These are phyloP conservation scores for Coelopa pilipes DNA, from an alignment of 2,888 invertebrate genomes.

Conservation along the genomic window DNA sequence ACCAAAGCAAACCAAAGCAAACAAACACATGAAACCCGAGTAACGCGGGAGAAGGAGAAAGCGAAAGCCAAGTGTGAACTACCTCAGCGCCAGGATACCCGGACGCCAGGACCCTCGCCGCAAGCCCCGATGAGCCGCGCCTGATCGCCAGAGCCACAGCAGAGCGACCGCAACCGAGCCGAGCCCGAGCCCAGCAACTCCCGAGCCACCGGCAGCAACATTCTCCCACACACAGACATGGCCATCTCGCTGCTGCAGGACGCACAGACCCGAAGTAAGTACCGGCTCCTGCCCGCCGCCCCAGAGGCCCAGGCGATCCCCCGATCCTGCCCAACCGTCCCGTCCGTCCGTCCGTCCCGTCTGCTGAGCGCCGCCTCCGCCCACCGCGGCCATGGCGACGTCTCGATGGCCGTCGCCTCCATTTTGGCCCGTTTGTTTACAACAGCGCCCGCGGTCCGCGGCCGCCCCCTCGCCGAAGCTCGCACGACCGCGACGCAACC, in stretches of 20 bases:
- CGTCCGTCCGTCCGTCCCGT: not conserved
- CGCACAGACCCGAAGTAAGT: slow-evolving; percentile 63
- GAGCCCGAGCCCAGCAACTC: not conserved
- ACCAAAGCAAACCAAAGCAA: not conserved
- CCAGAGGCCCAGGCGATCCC: no score
- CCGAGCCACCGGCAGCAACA: not conserved
- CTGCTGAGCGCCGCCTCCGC: slow-evolving; percentile 22
- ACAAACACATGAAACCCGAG: no score
- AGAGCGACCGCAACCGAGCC: not conserved
- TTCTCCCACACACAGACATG: slow-evolving; percentile 50
- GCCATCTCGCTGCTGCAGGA: slow-evolving; percentile 66
- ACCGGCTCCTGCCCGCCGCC: not conserved
- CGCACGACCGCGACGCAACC: no score
- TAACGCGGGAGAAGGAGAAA: not conserved
- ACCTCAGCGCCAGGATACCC: slow-evolving; percentile 59
- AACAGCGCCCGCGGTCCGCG: not conserved
- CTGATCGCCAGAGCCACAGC: not conserved
- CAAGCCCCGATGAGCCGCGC: not conserved
- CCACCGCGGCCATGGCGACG: slow-evolving; percentile 48
- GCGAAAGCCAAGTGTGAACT: slow-evolving; percentile 40
- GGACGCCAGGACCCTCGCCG: not conserved
- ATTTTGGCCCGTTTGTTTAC: slow-evolving; percentile 40
- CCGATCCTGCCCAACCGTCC: no score
- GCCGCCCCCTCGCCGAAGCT: not conserved
- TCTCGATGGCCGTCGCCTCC: slow-evolving; percentile 52